These are phyloP conservation scores for Gymnothorax reevesii DNA, from an alignment of 2,797 vertebrate species.

Conservation along the genomic window DNA sequence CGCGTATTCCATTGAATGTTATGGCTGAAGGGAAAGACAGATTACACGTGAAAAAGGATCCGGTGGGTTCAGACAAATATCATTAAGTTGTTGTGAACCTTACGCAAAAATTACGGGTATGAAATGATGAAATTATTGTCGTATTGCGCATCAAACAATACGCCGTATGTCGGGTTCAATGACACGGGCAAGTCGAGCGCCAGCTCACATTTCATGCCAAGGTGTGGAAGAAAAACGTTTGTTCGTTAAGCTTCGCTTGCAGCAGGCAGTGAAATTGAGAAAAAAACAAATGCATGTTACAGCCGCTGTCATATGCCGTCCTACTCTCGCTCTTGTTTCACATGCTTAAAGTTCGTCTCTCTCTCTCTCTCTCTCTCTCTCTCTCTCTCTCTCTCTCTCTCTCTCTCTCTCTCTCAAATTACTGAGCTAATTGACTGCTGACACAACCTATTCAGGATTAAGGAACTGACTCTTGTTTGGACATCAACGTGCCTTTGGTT, in stretches of 20 bases:
- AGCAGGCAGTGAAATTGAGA: neutral
- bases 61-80: neutral
- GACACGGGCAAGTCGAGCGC: neutral
- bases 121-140: neutral
- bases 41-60: neutral
- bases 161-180: neutral
- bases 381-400: too few species aligned
- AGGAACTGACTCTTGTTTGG: too few species aligned
- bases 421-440: too few species aligned
- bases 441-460: too few species aligned
- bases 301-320: neutral
- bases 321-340: neutral
- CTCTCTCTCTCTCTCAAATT: too few species aligned
- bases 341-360: neutral
- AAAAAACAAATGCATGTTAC: neutral
- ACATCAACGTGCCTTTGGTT: neutral
- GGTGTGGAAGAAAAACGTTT: constrained; percentile 20
- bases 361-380: too few species aligned
- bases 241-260: neutral
- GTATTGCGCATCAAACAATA: neutral
- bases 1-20: neutral
- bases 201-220: constrained; percentile 2
- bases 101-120: neutral
- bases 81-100: neutral
- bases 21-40: neutral